Percentiles rank a stretch among this genome's conserved stretches.
Evolutionary conservation across 1,140 invertebrate genomes (phyloP).

Genomic region (Trigoniulus corallinus): DNA sequence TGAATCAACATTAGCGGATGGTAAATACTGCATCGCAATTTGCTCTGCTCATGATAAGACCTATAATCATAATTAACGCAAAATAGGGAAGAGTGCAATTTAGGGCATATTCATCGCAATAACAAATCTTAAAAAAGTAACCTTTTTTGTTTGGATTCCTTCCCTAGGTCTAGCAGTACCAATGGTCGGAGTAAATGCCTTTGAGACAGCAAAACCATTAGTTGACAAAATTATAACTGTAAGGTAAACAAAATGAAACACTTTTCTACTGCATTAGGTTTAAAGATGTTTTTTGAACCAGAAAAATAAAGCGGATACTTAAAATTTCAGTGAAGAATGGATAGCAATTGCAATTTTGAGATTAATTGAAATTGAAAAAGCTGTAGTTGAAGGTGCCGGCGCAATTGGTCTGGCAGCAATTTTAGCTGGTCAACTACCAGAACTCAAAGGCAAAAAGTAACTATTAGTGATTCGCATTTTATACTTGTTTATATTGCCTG

Average conservation of each 20-base stretch:
- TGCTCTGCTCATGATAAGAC: not conserved
- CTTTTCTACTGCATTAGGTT: no score
- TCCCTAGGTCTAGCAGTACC: conserved; percentile 68
- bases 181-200: conserved; percentile 74
- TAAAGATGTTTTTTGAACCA: not conserved
- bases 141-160: no score
- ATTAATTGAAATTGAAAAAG: conserved; percentile 75
- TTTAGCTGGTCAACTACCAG: conserved; percentile 59
- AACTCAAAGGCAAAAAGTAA: conserved; percentile 70
- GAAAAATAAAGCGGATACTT: conserved; percentile 9
- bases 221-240: conserved; percentile 64
- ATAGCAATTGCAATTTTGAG: conserved; percentile 76
- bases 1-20: conserved; percentile 70
- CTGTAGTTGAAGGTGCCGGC: conserved; percentile 83
- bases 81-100: no score
- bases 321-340: conserved; percentile 30
- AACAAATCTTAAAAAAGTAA: no score
- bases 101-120: no score
- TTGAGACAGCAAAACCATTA: conserved; percentile 49
- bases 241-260: conserved; percentile 41
- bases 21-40: conserved; percentile 29
- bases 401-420: conserved; percentile 74
- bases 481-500: no score
- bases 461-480: no score
- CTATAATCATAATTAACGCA: no score